These are phyloP conservation scores for Anableps anableps DNA, from an alignment of 2,797 vertebrate genomes.

Conservation along the genomic window DNA sequence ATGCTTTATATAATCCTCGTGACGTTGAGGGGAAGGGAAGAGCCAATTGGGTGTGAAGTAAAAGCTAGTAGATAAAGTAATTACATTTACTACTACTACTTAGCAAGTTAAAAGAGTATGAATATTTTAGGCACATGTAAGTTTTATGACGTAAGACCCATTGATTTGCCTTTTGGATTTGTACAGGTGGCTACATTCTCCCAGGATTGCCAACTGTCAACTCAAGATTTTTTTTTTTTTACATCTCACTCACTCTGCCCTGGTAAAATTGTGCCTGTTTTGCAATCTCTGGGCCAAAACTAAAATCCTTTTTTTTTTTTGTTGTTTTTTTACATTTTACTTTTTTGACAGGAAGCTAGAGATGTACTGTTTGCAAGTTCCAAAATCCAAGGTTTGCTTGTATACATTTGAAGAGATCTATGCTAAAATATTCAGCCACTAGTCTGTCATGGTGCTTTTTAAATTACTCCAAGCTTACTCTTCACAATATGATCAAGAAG, in stretches of 20 bases:
- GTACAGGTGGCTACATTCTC: background rate
- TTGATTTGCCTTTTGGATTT: background rate
- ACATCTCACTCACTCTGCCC: background rate
- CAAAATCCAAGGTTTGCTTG: background rate
- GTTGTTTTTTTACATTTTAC: background rate
- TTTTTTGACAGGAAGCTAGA: background rate
- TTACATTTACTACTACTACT: background rate
- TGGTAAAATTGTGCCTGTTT: no score
- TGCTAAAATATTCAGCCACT: background rate
- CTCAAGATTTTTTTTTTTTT: background rate
- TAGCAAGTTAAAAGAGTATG: background rate
- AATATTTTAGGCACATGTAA: background rate
- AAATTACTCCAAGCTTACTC: background rate
- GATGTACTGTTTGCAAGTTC: background rate
- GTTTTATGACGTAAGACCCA: no score
- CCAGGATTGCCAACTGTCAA: background rate
- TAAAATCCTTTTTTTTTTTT: no score
- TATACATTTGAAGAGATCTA: background rate
- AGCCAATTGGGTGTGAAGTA: background rate
- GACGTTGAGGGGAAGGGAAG: constrained; percentile 1
- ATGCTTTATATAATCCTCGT: constrained; percentile 43
- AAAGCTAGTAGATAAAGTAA: background rate
- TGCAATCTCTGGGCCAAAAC: background rate
- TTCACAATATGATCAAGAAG: background rate
- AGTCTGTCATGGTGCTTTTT: background rate